Evolutionary conservation across 2,888 invertebrate genomes (phyloP), one percentile per base, ranked within the genome.

Genomic region (Globia sparganii): DNA sequence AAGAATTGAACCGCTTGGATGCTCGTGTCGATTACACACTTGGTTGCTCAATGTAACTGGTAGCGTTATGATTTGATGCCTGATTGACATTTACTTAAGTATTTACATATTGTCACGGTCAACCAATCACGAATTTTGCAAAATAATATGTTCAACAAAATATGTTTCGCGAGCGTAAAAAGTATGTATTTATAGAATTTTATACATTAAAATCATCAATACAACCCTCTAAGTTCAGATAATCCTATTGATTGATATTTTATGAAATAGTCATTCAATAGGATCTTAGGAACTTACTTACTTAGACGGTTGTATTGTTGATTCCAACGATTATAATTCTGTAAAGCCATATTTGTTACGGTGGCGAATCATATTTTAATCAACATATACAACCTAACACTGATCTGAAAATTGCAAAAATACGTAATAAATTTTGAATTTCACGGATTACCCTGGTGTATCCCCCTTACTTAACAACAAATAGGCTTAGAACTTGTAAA

Each of bases 81-180:
- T 78, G 66, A 72, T 75, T 78, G 78, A 72, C 75, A 78, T 74
- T 82, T 73, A 72, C 49, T 64, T 11, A 56, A 11, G 11, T 66
- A 66, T 66, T 49, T 64, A 31, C 59, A 72, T 49, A 64, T 34
- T 18, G 34, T 75, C 66, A 65, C 25, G 62, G 82, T 56, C 69
- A 64, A 59, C 18, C 43, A 75, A 74, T 73, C 81, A 83, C 53
- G 56, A 67, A 72, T 62, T 75, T 46, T 46, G 28, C n/a, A 4
- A n/a, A 53, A 53, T 53, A n/a, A n/a, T n/a, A n/a, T 53, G 9
- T 53, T 53, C 11, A n/a, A n/a, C 53, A 25, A 53, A 53, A 25
- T 53, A 4, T 8, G 25, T n/a, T 53, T 25, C 53, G 4, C 53
- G 25, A 53, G 11, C 8, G 49, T 21, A 53, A 53, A 9, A 53